A percentile compares a stretch with the other conserved stretches of the same genome.
phyloP scores from a whole-genome alignment of 2,113 vertebrate genomes.

The Pleuronectes platessa region DNA sequence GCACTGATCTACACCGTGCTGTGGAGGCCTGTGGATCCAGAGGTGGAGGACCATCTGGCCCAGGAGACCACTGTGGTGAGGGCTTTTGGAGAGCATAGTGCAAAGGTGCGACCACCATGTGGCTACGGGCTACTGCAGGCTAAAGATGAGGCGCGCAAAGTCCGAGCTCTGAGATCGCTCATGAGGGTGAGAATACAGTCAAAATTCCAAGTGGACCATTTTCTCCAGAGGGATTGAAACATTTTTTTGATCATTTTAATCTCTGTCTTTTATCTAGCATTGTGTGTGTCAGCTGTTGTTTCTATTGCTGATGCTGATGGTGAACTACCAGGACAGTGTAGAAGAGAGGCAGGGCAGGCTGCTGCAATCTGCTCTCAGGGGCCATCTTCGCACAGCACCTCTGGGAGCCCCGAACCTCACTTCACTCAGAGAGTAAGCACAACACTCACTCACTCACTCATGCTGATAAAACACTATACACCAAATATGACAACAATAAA shows the following conservation, averaged over 20 bases:
- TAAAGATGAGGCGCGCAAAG: constrained; percentile 84
- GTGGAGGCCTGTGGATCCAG: constrained; percentile 82
- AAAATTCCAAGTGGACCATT: neutral
- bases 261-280: constrained; percentile 58
- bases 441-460: neutral
- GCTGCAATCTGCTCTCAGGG: constrained; percentile 71
- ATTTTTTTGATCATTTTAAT: neutral
- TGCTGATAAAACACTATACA: neutral
- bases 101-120: constrained; percentile 78
- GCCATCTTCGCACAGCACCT: constrained; percentile 57
- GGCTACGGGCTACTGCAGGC: constrained; percentile 85
- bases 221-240: neutral
- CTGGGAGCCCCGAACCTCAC: constrained; percentile 64
- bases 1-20: constrained; percentile 74
- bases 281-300: constrained; percentile 81
- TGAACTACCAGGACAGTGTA: constrained; percentile 82
- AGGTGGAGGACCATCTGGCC: constrained; percentile 80
- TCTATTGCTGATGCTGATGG: constrained; percentile 82
- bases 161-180: constrained; percentile 71
- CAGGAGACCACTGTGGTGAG: constrained; percentile 76
- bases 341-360: constrained; percentile 75
- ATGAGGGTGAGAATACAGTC: constrained; percentile 76
- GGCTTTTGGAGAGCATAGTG: constrained; percentile 41
- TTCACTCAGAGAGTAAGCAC: constrained; percentile 69
- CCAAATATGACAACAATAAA: neutral